These are phyloP conservation scores for Blastobasis adustella DNA, from an alignment of 2,888 invertebrate species.

Conservation along the genomic window DNA sequence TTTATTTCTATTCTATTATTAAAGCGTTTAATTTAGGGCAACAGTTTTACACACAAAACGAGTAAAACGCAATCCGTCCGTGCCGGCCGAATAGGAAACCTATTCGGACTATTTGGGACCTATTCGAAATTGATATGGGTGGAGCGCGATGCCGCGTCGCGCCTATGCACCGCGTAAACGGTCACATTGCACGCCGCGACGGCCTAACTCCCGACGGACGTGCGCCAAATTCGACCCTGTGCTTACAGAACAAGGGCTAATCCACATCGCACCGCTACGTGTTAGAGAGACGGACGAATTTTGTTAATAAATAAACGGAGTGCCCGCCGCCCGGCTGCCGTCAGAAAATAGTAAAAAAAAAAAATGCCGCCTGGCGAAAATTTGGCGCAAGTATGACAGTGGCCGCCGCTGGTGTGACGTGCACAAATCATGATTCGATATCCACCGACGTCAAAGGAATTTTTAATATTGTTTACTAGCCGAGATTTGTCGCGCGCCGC, in stretches of 20 bases:
- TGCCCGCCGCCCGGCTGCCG: constrained; percentile 51
- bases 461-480: constrained; percentile 63
- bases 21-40: constrained; percentile 72
- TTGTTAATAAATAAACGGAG: constrained; percentile 74
- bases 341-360: constrained; percentile 57
- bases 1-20: constrained; percentile 71
- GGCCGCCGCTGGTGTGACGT: constrained; percentile 50
- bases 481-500: constrained; percentile 45
- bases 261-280: constrained; percentile 28
- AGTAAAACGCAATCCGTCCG: constrained; percentile 68
- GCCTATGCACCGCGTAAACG: constrained; percentile 46
- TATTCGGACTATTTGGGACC: constrained; percentile 42
- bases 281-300: constrained; percentile 64
- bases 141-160: constrained; percentile 63
- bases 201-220: constrained; percentile 23
- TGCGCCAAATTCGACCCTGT: constrained; percentile 29
- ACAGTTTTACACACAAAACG: constrained; percentile 71
- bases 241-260: constrained; percentile 24
- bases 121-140: constrained; percentile 74
- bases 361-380: constrained; percentile 50
- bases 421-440: constrained; percentile 66
- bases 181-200: constrained; percentile 49
- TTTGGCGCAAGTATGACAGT: constrained; percentile 69
- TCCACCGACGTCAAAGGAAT: constrained; percentile 63
- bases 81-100: constrained; percentile 63